Conservation (phyloP, 2,888 invertebrate species). For the Lepas anatifera region DNA sequence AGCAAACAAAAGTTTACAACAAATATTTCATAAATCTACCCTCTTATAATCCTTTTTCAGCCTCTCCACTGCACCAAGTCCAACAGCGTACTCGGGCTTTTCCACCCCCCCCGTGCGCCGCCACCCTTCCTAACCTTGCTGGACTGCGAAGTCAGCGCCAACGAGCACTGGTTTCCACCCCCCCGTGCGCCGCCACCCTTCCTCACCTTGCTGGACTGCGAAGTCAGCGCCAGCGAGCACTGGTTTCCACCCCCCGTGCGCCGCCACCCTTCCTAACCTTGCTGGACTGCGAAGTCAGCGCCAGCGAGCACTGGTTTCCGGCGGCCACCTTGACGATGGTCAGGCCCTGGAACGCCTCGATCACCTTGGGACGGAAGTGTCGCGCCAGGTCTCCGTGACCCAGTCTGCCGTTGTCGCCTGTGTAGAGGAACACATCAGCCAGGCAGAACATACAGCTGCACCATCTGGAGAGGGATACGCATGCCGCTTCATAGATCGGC, state of each 20-base stretch:
- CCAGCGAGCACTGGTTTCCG: constrained; percentile 43
- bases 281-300: constrained; percentile 40
- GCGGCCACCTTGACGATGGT: constrained; percentile 45
- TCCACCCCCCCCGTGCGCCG: no score
- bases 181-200: no score
- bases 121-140: constrained; percentile 30
- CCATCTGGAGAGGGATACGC: no score
- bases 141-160: constrained; percentile 42
- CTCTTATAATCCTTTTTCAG: no score
- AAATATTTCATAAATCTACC: no score
- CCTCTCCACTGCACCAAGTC: no score
- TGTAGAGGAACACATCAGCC: neutral
- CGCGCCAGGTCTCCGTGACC: constrained; percentile 40
- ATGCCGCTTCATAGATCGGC: no score
- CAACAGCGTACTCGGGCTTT: no score
- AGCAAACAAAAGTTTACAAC: no score
- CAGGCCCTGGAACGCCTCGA: constrained; percentile 45
- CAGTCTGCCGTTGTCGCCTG: constrained; percentile 43
- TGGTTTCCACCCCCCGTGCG: no score
- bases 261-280: no score
- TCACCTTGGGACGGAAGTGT: constrained; percentile 45
- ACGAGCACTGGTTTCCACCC: constrained; percentile 43
- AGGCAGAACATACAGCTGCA: neutral
- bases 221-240: constrained; percentile 43
- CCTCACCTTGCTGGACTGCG: constrained; percentile 34